A percentile compares a stretch with the other conserved stretches of the same genome.
These are phyloP conservation scores for Gastracanthus pulcherrimus DNA, from an alignment of 2,888 invertebrate genomes.

Conservation along the genomic window DNA sequence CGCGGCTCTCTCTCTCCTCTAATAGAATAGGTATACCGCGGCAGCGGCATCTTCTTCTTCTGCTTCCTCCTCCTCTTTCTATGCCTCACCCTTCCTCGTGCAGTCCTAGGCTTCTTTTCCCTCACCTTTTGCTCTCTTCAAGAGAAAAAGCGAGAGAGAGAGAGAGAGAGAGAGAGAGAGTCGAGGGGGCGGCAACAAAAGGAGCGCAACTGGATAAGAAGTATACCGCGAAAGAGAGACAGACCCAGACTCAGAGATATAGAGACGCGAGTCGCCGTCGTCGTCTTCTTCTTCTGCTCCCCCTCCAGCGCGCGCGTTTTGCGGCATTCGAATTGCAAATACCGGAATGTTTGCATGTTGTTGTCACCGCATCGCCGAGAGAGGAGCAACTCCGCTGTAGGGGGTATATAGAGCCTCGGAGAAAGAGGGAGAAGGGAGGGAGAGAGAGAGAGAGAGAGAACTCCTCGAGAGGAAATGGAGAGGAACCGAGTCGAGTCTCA, in stretches of 20 bases:
- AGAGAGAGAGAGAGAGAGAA: slow-evolving; percentile 59
- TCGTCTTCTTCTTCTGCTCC: not conserved
- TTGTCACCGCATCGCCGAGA: slow-evolving; percentile 73
- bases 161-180: not conserved
- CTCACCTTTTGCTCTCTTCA: slow-evolving; percentile 40
- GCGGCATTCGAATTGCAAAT: slow-evolving; percentile 78
- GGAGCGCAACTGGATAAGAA: slow-evolving; percentile 46
- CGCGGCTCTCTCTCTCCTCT: slow-evolving; percentile 65
- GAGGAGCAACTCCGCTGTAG: slow-evolving; percentile 66
- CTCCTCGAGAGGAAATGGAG: slow-evolving; percentile 77
- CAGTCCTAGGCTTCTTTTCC: too few species aligned
- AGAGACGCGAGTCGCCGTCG: not conserved
- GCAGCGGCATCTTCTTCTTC: slow-evolving; percentile 24
- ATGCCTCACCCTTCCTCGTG: too few species aligned
- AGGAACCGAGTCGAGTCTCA: slow-evolving; percentile 77
- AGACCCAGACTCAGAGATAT: not conserved
- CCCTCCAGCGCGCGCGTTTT: slow-evolving; percentile 68
- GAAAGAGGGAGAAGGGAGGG: slow-evolving; percentile 23
- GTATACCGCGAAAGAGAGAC: not conserved
- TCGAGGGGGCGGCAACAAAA: slow-evolving; percentile 44
- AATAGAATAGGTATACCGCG: slow-evolving; percentile 69
- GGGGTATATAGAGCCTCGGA: slow-evolving; percentile 77
- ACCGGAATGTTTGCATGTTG: slow-evolving; percentile 78
- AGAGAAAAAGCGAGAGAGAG: too few species aligned
- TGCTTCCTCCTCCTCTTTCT: slow-evolving; percentile 35